A percentile compares a stretch with the other conserved stretches of the same genome.
Conservation (phyloP, 2,888 invertebrate genomes). For the Conus canariensis region DNA sequence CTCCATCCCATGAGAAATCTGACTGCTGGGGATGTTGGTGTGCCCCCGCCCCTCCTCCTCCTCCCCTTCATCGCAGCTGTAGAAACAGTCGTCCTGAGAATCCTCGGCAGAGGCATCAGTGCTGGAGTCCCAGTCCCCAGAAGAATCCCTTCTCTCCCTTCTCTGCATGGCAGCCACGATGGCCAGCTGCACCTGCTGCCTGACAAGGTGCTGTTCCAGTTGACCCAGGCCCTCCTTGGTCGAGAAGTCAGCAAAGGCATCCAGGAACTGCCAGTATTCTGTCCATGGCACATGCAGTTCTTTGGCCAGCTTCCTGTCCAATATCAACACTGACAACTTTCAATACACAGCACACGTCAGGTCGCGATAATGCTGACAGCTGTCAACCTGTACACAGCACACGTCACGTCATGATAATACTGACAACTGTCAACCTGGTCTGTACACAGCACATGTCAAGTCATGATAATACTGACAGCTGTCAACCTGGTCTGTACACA, state of each 20-base stretch:
- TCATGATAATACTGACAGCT: too few species aligned
- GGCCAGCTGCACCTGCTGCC: slow-evolving; percentile 50
- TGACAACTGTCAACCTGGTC: too few species aligned
- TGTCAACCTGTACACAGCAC: too few species aligned
- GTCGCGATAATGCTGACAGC: too few species aligned
- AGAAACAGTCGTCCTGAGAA: neutral
- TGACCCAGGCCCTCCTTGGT: slow-evolving; percentile 86
- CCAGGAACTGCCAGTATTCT: slow-evolving; percentile 95
- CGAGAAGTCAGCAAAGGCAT: slow-evolving; percentile 88
- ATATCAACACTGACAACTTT: slow-evolving; percentile 37
- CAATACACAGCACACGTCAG: too few species aligned
- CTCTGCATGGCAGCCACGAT: slow-evolving; percentile 32
- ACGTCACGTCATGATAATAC: too few species aligned
- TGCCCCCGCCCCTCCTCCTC: neutral
- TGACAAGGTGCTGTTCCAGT: slow-evolving; percentile 87
- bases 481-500: too few species aligned
- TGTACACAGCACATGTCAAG: too few species aligned
- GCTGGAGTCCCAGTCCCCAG: neutral
- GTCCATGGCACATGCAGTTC: slow-evolving; percentile 84
- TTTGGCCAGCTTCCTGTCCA: slow-evolving; percentile 71
- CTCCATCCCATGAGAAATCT: neutral
- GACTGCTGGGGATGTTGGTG: neutral
- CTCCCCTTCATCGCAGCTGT: slow-evolving; percentile 29
- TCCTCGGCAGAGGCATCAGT: neutral
- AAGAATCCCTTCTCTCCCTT: too few species aligned